phyloP scores from a whole-genome alignment of 1,140 invertebrate genomes.

The Drosophila varians region DNA sequence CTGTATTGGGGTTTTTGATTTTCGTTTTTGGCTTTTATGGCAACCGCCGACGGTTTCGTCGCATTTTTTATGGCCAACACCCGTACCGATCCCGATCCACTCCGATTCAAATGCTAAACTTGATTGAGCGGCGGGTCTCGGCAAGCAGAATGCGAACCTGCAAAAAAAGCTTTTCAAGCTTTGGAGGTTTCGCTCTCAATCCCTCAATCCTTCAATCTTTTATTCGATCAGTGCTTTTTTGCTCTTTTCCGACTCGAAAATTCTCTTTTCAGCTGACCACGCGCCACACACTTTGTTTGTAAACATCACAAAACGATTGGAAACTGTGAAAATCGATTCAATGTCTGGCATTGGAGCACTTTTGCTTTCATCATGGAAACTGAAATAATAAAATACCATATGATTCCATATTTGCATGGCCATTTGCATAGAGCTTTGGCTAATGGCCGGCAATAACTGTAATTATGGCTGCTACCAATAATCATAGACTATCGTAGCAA shows the following conservation, averaged over 20 bases:
- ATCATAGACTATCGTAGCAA: neutral
- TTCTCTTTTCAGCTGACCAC: constrained; percentile 41
- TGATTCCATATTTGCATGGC: constrained; percentile 44
- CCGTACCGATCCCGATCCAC: constrained; percentile 28
- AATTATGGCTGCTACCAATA: constrained; percentile 38
- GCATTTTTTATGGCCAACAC: constrained; percentile 12
- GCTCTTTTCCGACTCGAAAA: neutral
- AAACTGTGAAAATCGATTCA: constrained; percentile 61
- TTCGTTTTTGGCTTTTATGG: constrained; percentile 17
- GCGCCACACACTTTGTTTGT: constrained; percentile 65
- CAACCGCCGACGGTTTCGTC: constrained; percentile 26
- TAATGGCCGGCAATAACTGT: constrained; percentile 49
- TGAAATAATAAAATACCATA: constrained; percentile 16
- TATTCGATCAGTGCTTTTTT: constrained; percentile 10
- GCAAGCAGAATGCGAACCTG: constrained; percentile 13
- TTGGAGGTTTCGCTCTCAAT: constrained; percentile 4
- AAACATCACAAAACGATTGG: constrained; percentile 49
- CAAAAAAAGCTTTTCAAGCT: constrained; percentile 56
- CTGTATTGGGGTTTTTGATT: constrained; percentile 10
- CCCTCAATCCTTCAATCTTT: neutral
- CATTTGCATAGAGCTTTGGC: constrained; percentile 55
- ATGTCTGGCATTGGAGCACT: constrained; percentile 47
- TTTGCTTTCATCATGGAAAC: constrained; percentile 54
- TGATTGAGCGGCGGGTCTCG: constrained; percentile 34
- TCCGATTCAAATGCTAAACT: constrained; percentile 37